Percentiles rank a stretch among this genome's conserved stretches.
Conservation (phyloP, 2,113 vertebrate species). For the Coptodon bakossiorum region DNA sequence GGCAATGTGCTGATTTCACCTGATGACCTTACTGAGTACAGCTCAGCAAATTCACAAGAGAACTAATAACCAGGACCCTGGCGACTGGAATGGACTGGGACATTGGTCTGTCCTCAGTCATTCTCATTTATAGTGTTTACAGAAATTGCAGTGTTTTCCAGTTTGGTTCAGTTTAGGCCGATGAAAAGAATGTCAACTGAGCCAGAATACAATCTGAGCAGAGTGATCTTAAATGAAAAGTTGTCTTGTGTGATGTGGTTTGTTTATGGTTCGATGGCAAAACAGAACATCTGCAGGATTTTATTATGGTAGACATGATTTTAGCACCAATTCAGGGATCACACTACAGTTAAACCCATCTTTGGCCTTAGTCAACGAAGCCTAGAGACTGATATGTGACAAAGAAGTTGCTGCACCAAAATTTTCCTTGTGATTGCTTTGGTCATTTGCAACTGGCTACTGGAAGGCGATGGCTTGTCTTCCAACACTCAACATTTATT, state of each 20-base stretch:
- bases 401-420: background rate
- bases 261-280: background rate
- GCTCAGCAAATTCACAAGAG: slow-evolving; percentile 12
- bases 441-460: background rate
- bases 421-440: background rate
- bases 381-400: background rate
- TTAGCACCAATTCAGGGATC: background rate
- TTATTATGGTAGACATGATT: background rate
- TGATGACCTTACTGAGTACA: background rate
- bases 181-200: background rate
- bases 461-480: background rate
- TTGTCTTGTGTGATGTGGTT: background rate
- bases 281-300: background rate
- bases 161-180: background rate
- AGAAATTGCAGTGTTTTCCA: background rate
- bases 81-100: background rate
- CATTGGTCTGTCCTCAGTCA: background rate
- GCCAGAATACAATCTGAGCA: background rate
- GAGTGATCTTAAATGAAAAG: background rate
- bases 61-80: background rate
- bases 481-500: background rate
- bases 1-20: slow-evolving; percentile 17
- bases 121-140: background rate
- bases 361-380: background rate
- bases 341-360: background rate